Evolutionary conservation across 2,797 vertebrate genomes (phyloP).

Genomic region (Pseudotriccus pelzelni): DNA sequence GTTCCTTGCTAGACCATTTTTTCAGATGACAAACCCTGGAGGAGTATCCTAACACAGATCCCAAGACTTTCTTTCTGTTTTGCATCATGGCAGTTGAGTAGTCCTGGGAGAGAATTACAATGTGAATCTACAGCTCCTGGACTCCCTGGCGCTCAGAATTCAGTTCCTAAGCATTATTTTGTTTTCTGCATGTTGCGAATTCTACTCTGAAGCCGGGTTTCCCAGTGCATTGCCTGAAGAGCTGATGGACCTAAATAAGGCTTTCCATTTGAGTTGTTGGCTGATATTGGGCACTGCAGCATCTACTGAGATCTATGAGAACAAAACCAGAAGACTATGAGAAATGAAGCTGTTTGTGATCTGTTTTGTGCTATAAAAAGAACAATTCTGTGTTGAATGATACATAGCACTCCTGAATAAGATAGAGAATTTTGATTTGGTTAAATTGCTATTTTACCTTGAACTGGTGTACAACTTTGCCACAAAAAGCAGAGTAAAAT

Average conservation of each 20-base stretch:
- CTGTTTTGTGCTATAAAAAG: background rate
- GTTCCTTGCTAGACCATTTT: background rate
- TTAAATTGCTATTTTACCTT: background rate
- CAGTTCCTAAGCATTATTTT: background rate
- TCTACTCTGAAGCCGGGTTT: background rate
- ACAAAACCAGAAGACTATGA: background rate
- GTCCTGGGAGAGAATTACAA: background rate
- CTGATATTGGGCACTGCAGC: background rate
- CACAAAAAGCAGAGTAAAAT: constrained; percentile 20
- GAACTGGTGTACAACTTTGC: background rate
- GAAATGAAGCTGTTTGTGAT: background rate
- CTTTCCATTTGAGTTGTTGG: background rate
- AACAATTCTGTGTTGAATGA: background rate
- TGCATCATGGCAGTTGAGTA: background rate
- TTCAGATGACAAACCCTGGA: background rate
- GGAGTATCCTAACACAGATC: background rate
- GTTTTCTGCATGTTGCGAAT: background rate
- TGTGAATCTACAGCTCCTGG: background rate
- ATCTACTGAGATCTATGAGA: background rate
- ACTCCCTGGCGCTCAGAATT: background rate
- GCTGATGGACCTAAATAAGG: background rate
- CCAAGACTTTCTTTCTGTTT: background rate
- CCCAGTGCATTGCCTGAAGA: background rate
- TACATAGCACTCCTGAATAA: background rate
- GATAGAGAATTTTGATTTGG: background rate